Base-by-base conservation (phyloP, 2,797 vertebrate genomes). In the Protonibea diacanthus region DNA sequence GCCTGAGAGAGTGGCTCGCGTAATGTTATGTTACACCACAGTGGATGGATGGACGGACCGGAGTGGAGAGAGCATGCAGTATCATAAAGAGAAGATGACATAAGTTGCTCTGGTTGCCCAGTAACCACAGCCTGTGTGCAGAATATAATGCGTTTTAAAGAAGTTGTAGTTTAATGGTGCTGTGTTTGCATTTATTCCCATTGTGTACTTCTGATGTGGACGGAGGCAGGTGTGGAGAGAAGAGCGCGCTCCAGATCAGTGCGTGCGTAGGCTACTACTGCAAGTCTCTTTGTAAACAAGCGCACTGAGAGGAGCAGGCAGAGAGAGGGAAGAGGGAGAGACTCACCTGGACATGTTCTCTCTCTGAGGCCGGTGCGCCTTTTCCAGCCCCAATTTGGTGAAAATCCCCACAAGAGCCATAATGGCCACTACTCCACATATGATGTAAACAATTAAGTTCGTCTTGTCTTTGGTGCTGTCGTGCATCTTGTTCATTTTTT, bases 401-500 rank as follows among this genome's bases (percentile, higher is more conserved):
- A 99, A 99, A 94, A 99, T 99, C 83, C 98, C 98, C 89, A 99
- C 98, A 25, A 99, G 95, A 77, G 98, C 98, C 98, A 99, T 98
- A 84, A 99, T 96, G 61, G 98, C 98, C 93, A 99, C 98, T 90
- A 99, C 97, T 94, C 97, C 98, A 90, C 98, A 99, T 85, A 99
- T 97, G 89, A 99, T 97, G 93, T 99, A 99, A 76, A 99, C 98
- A 69, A 99, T 98, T 84, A 99, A 95, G 95, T 99, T 99, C 78
- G 98, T 99, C 94, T 99, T 99, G 96, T 99, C 98, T 94, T 97
- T 97, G 91, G 97, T 97, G 88, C 96, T 97, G 89, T 97, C 97
- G 57, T 96, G 95, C 69, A 96, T 80, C 69, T 96, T 95, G 91
- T 97, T 97, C 3, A 95, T 96, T 74, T 97, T 97, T 79, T 97